Percentiles rank a stretch among this genome's conserved stretches.
Conservation (phyloP, 64 coral and sea anemone species). For the Cladopsammia gracilis region DNA sequence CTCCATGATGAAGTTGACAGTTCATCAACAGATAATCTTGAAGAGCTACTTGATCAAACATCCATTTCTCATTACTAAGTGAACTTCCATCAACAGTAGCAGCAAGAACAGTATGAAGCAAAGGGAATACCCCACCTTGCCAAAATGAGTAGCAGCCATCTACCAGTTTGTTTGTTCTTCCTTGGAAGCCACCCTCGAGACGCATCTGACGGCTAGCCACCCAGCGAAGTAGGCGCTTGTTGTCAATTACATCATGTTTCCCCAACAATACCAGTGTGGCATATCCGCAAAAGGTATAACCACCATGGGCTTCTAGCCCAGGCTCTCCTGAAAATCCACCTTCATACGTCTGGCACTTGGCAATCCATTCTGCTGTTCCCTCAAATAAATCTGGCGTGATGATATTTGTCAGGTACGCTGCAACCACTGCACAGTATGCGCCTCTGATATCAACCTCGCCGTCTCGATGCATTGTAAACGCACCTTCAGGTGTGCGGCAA, state of each 20-base stretch:
- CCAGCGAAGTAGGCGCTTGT: slow-evolving; percentile 83
- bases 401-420: slow-evolving; percentile 83
- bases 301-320: slow-evolving; percentile 97
- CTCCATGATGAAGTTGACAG: slow-evolving; percentile 91
- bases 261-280: slow-evolving; percentile 89
- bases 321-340: slow-evolving; percentile 99
- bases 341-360: slow-evolving; percentile 95
- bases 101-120: slow-evolving; percentile 89
- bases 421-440: slow-evolving; percentile 94
- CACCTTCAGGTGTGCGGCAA: slow-evolving; percentile 84
- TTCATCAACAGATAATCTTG: slow-evolving; percentile 93
- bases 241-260: slow-evolving; percentile 76
- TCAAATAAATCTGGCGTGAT: slow-evolving; percentile 87
- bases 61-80: slow-evolving; percentile 88
- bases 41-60: slow-evolving; percentile 97
- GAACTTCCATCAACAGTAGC: slow-evolving; percentile 41
- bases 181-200: slow-evolving; percentile 97
- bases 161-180: slow-evolving; percentile 97
- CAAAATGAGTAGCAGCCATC: slow-evolving; percentile 99
- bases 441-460: slow-evolving; percentile 98
- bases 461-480: slow-evolving; percentile 95
- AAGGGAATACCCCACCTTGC: slow-evolving; percentile 97
- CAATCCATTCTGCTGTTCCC: slow-evolving; percentile 94
- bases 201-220: slow-evolving; percentile 89
- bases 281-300: slow-evolving; percentile 98